Evolutionary conservation across 1,140 invertebrate genomes (phyloP), one percentile per base, ranked within the genome.

Genomic region (Cotesia chilonis): DNA sequence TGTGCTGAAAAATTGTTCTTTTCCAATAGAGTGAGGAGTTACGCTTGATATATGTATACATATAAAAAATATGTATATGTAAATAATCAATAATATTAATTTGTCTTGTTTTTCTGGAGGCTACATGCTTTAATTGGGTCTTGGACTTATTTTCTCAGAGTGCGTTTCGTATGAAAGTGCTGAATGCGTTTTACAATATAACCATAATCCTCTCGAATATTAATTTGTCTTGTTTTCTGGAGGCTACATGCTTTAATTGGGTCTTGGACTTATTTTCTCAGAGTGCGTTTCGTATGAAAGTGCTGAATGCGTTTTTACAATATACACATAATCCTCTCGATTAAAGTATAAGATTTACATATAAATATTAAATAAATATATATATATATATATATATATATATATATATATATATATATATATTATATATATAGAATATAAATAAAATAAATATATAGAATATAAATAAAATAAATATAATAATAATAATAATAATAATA

Each of bases 251-350:
- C 41, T 20, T 60, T 60, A 20, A 36, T 35, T 60, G 59, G 59
- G 59, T 36, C 59, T 36, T 60, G 17, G 20, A 35, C 7, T 20
- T 10, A 60, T 20, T 35, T 60, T 28, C 12, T 28, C 17, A 6
- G 59, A 60, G 59, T 60, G 59, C 59, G 59, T 60, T 35, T 60
- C 17, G 59, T 60, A 14, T 60, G 59, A 36, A 36, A 60, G 59
- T 60, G 17, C 28, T 60, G 59, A 60, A 60, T 60, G 59, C 12
- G 59, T 60, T 60, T 60, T 60, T 60, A 60, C 59, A 36, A 60
- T 36, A 28, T 28, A 28, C 28, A 60, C 59, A 60, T 60, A 60
- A 60, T 60, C 59, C 59, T 60, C 20, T 60, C 59, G 59, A 60
- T 60, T 28, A 60, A 60, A 20, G 7, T 20, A 57, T 37, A 55